Percentiles rank a stretch among this genome's conserved stretches.
Evolutionary conservation across 2,113 vertebrate genomes (phyloP).

Genomic region (Semnornis frantzii): DNA sequence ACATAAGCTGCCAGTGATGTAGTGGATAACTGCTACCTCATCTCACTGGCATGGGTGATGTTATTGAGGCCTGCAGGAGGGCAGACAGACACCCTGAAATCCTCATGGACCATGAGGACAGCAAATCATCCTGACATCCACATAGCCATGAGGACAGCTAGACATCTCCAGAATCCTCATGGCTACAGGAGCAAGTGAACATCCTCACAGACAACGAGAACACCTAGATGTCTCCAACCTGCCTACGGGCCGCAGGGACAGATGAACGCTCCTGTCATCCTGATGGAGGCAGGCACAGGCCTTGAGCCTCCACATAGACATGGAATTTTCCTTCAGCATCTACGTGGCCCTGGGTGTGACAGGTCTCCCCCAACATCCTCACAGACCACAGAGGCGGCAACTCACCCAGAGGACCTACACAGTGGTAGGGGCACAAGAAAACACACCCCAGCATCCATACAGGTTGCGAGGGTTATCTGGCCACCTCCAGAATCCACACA

Average conservation of each 20-base stretch:
- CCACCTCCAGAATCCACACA: background rate
- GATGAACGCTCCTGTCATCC: background rate
- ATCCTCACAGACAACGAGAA: background rate
- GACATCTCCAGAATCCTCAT: background rate
- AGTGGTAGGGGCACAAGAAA: background rate
- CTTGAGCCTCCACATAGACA: accelerated
- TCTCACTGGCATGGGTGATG: conserved; percentile 33
- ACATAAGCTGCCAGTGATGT: background rate
- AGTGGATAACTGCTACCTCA: background rate
- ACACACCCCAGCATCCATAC: background rate
- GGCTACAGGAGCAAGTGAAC: background rate
- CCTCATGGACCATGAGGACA: accelerated
- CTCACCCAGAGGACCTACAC: accelerated
- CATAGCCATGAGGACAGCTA: accelerated
- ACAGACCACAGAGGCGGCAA: accelerated
- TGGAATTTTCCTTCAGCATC: background rate
- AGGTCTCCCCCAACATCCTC: background rate
- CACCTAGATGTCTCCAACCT: background rate
- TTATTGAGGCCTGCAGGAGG: background rate
- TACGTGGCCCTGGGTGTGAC: background rate
- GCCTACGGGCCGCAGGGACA: background rate
- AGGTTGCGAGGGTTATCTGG: background rate
- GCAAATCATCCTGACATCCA: background rate
- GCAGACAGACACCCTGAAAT: background rate
- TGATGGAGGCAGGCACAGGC: background rate